Evolutionary conservation across 2,113 vertebrate genomes (phyloP), one percentile per base, ranked within the genome.

Genomic region (Mesocricetus auratus): DNA sequence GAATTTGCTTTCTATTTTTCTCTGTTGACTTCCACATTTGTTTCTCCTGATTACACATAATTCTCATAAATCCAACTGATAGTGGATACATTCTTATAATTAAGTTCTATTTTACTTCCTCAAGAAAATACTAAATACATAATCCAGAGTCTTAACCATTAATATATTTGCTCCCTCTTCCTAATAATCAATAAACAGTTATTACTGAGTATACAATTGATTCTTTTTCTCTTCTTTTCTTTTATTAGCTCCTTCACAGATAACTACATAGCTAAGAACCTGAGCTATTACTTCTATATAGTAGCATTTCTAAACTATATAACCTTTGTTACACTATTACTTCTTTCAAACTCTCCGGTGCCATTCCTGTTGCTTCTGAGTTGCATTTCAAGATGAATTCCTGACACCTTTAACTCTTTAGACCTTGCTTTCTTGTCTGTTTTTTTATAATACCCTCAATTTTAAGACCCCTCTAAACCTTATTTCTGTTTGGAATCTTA

Each of bases 401-500:
- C 53, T 66, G 17, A 17, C 16, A 5, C 16, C 15, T 64, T 5
- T 64, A 75, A 21, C 13, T 81, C 68, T 60, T 45, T 22, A 45
- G 15, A 2, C 17, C 79, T n/a, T 89, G 33, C 22, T 74, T 12
- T 85, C 36, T 47, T n/a, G 11, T 39, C 24, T 77, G 10, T 71
- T 26, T 77, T 45, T 64, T 42, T 26, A 26, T 26, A 66, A 10
- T 33, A 29, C 0, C 8, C 2, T 39, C n/a, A 58, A 7, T 89
- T n/a, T 36, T 94, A 7, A n/a, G 33, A 6, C 2, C 6, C 36
- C 0, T 36, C 2, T n/a, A 7, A 45, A 53, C 0, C 24, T 73
- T 77, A 78, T 39, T 71, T 50, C 33, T 95, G 71, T 93, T 77
- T 92, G 90, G 50, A 96, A 86, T 66, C 4, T 86, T 88, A 74